Percentiles rank a stretch among this genome's conserved stretches.
Evolutionary conservation across 2,888 invertebrate species (phyloP).

Genomic region (Neria commutata): DNA sequence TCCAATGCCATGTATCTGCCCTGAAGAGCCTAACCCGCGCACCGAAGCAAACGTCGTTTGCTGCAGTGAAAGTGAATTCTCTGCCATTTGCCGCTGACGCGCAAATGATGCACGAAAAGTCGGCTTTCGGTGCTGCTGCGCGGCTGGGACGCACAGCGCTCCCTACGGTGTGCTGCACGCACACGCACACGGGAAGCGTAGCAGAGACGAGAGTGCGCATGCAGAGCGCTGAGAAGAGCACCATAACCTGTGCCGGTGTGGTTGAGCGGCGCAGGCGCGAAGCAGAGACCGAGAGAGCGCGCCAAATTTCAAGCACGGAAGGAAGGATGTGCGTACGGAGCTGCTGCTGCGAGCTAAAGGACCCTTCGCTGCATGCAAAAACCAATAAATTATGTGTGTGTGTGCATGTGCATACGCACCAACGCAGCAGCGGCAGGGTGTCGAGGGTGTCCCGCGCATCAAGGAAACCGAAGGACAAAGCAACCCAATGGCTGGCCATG

Average conservation of each 20-base stretch:
- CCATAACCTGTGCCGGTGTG: background rate
- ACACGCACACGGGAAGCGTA: conserved; percentile 17
- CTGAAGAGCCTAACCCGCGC: conserved; percentile 26
- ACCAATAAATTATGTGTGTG: conserved; percentile 34
- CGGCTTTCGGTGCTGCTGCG: conserved; percentile 27
- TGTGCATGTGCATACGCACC: conserved; percentile 17
- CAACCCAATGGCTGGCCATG: conserved; percentile 53
- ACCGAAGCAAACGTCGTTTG: conserved; percentile 25
- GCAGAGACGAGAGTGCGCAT: background rate
- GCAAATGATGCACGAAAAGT: conserved; percentile 50
- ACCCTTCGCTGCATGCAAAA: conserved; percentile 19
- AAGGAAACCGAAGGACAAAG: conserved; percentile 24
- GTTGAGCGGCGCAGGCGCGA: conserved; percentile 11
- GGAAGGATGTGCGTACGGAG: conserved; percentile 11
- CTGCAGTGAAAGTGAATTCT: conserved; percentile 36
- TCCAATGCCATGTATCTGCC: conserved; percentile 46
- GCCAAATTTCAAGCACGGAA: conserved; percentile 16
- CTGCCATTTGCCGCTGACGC: conserved; percentile 50
- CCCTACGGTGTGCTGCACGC: conserved; percentile 44
- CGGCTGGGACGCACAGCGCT: conserved; percentile 33
- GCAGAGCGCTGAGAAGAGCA: background rate
- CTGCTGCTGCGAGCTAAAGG: background rate
- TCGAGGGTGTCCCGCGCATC: background rate
- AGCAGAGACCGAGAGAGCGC: conserved; percentile 26
- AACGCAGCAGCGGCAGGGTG: conserved; percentile 12